Conservation (phyloP, 2,888 invertebrate species). For the Germaria angustata region DNA sequence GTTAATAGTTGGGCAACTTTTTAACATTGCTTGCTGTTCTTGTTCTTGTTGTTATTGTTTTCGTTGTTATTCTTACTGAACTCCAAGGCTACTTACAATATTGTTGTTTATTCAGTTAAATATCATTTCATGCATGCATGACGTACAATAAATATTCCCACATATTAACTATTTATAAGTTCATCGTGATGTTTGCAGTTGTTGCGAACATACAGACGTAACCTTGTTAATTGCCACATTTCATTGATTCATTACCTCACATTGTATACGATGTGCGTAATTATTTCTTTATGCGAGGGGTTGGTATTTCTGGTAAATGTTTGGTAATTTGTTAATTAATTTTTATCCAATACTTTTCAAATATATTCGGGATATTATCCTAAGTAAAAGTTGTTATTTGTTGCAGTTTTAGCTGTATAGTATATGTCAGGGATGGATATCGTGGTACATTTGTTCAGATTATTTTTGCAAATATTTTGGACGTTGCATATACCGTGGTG, state of each 20-base stretch:
- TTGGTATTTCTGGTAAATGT: too few species aligned
- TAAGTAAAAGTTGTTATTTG: too few species aligned
- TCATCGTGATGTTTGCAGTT: not conserved
- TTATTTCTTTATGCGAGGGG: not conserved
- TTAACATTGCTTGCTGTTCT: not conserved
- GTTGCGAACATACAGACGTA: constrained; percentile 20
- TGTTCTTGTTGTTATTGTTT: not conserved
- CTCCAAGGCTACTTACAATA: not conserved
- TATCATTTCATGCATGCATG: constrained; percentile 31
- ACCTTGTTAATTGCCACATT: constrained; percentile 59
- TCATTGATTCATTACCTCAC: constrained; percentile 39
- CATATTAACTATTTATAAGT: constrained; percentile 31
- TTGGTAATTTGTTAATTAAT: too few species aligned
- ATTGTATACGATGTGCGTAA: not conserved
- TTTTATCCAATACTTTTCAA: too few species aligned
- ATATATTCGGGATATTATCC: too few species aligned
- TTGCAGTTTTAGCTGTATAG: too few species aligned
- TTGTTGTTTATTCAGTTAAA: constrained; percentile 29
- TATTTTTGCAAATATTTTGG: too few species aligned
- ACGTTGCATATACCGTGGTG: too few species aligned
- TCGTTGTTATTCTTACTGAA: not conserved
- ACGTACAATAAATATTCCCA: constrained; percentile 7
- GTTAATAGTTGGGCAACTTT: constrained; percentile 9
- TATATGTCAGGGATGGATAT: too few species aligned
- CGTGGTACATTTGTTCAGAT: too few species aligned